phyloP scores from a whole-genome alignment of 2,113 vertebrate species.

The Litocranius walleri region DNA sequence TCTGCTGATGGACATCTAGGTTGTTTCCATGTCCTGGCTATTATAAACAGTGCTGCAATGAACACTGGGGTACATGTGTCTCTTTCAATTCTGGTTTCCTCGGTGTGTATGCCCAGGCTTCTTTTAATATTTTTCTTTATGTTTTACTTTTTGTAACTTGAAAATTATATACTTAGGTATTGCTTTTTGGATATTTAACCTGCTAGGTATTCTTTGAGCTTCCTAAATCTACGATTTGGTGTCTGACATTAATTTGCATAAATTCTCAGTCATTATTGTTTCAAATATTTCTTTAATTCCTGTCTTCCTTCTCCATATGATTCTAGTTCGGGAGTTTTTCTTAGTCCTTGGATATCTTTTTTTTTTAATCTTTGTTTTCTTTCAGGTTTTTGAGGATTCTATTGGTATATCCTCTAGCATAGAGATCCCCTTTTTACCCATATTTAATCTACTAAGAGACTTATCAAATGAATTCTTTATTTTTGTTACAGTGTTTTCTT shows the following conservation, averaged over 20 bases:
- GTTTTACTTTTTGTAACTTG: not conserved
- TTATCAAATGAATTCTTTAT: not conserved
- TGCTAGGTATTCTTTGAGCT: not conserved
- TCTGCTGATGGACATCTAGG: too few relatives aligned
- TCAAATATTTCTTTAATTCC: not conserved
- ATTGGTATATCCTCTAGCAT: not conserved
- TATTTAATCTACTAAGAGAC: not conserved
- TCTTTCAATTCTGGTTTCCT: too few relatives aligned
- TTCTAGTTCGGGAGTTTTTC: not conserved
- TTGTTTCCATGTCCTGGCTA: too few relatives aligned
- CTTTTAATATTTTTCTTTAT: not conserved
- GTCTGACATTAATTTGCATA: not conserved
- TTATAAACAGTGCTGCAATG: too few relatives aligned
- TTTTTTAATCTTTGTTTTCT: not conserved
- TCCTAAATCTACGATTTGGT: not conserved
- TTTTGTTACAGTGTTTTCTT: not conserved
- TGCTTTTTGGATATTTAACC: not conserved
- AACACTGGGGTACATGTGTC: too few relatives aligned
- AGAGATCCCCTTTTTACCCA: not conserved
- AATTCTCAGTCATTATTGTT: not conserved
- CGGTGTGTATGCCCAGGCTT: too few relatives aligned
- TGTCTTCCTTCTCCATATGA: not conserved
- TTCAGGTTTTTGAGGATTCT: not conserved
- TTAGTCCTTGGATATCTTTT: not conserved
- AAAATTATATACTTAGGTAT: not conserved